Conservation (phyloP, 2,797 vertebrate genomes). For the Sebastes steindachneri region DNA sequence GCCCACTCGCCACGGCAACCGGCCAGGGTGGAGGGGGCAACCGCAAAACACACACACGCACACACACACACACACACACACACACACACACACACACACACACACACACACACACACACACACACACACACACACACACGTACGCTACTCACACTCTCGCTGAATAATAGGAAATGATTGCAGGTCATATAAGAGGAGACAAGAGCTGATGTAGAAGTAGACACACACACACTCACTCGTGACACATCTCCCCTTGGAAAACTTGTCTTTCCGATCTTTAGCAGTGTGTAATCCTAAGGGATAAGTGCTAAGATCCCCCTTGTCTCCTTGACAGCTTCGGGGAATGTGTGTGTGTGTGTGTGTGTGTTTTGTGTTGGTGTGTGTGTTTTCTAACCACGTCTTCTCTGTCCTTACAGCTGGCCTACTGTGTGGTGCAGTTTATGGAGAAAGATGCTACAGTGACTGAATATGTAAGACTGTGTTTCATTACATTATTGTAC, state of each 20-base stretch:
- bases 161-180: slow-evolving; percentile 62
- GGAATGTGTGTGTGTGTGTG: slow-evolving; percentile 16
- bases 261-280: slow-evolving; percentile 70
- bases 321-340: slow-evolving; percentile 59
- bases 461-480: slow-evolving; percentile 90
- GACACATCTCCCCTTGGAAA: slow-evolving; percentile 56
- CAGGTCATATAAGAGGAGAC: slow-evolving; percentile 44
- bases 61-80: slow-evolving; percentile 53
- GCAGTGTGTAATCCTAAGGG: slow-evolving; percentile 67
- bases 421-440: slow-evolving; percentile 95
- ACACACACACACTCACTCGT: slow-evolving; percentile 15
- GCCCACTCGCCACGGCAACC: slow-evolving; percentile 73
- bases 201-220: slow-evolving; percentile 36
- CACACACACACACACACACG: slow-evolving; percentile 49
- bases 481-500: neutral
- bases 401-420: slow-evolving; percentile 82
- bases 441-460: slow-evolving; percentile 94
- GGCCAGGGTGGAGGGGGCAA: slow-evolving; percentile 64
- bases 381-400: slow-evolving; percentile 33
- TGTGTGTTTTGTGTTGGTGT: neutral
- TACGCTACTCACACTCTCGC: neutral
- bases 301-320: slow-evolving; percentile 61
- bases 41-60: slow-evolving; percentile 71
- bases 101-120: slow-evolving; percentile 67
- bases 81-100: slow-evolving; percentile 65